A percentile compares a stretch with the other conserved stretches of the same genome.
These are phyloP conservation scores for Dermolepida albohirtum DNA, from an alignment of 2,888 invertebrate genomes.

Conservation along the genomic window DNA sequence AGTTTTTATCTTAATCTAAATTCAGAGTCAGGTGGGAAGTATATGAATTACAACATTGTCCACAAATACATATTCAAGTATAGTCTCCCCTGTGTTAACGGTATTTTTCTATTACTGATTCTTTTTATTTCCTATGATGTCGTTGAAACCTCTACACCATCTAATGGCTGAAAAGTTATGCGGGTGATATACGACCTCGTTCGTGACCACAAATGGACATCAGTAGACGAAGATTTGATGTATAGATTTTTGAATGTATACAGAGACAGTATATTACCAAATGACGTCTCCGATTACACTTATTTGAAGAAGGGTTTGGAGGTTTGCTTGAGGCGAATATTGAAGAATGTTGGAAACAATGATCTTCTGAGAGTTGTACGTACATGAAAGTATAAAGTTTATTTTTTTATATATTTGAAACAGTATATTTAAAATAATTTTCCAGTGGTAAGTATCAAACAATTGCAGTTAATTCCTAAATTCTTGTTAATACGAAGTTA, in stretches of 20 bases:
- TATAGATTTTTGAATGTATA: conserved; percentile 66
- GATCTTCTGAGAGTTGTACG: conserved; percentile 65
- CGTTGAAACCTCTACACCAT: conserved; percentile 54
- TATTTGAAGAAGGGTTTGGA: conserved; percentile 69
- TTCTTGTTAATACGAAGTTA: too few species aligned
- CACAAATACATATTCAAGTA: too few species aligned
- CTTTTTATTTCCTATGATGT: conserved; percentile 43
- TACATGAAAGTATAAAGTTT: conserved; percentile 9
- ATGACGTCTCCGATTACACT: conserved; percentile 50
- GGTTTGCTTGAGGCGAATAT: conserved; percentile 68
- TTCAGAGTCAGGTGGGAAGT: too few species aligned
- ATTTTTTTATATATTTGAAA: too few species aligned
- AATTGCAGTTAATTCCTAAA: too few species aligned
- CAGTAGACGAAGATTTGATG: conserved; percentile 64
- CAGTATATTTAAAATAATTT: too few species aligned
- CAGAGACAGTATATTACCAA: conserved; percentile 62
- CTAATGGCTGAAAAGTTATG: conserved; percentile 65
- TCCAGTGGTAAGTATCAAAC: too few species aligned
- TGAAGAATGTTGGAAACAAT: conserved; percentile 66
- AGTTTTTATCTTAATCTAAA: too few species aligned
- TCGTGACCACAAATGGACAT: conserved; percentile 65
- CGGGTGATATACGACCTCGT: conserved; percentile 68
- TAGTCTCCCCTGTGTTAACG: too few species aligned
- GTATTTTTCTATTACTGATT: too few species aligned
- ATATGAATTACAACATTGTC: too few species aligned